phyloP scores from a whole-genome alignment of 2,113 vertebrate species.

The Thomomys bottae region DNA sequence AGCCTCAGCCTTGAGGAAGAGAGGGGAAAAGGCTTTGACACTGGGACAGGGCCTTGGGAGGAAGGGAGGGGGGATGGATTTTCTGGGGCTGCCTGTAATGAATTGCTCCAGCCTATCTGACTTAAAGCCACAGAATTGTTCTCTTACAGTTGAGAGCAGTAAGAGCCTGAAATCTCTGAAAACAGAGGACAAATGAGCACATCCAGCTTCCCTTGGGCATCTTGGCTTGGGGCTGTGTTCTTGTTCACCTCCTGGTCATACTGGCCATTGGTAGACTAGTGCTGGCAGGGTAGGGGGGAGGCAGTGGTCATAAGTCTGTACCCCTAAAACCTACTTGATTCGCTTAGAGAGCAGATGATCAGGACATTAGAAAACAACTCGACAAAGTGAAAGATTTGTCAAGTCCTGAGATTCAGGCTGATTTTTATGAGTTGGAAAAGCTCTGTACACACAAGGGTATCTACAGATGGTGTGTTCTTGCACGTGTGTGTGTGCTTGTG shows the following conservation, averaged over 20 bases:
- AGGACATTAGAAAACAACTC: neutral
- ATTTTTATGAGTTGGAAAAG: neutral
- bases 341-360: neutral
- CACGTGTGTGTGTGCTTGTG: slow-evolving; percentile 15
- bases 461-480: neutral
- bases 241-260: neutral
- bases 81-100: neutral
- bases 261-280: neutral
- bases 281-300: neutral
- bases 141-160: too few relatives aligned
- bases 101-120: neutral
- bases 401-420: neutral
- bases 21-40: neutral
- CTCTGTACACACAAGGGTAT: neutral
- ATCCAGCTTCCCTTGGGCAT: neutral
- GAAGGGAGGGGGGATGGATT: neutral
- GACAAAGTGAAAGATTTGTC: neutral
- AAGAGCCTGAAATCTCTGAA: neutral
- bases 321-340: neutral
- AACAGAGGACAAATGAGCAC: neutral
- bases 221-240: neutral
- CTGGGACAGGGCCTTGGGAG: neutral
- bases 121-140: too few relatives aligned
- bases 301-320: neutral
- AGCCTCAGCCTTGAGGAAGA: neutral